phyloP scores from a whole-genome alignment of 2,888 invertebrate species.

The Branchipolynoe longqiensis region DNA sequence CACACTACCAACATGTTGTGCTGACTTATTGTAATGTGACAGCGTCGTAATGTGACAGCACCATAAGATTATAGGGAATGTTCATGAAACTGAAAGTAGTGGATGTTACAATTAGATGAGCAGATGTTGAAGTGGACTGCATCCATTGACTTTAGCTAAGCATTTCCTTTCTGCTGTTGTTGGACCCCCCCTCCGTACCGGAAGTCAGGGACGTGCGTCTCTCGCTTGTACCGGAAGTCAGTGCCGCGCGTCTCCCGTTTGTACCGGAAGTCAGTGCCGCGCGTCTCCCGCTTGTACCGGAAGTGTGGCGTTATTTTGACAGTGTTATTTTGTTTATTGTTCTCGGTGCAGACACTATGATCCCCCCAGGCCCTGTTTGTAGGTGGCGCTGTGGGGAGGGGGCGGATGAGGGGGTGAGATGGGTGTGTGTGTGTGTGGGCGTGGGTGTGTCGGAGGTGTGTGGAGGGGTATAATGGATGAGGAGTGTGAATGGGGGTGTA shows the following conservation, averaged over 20 bases:
- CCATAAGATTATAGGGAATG: not conserved
- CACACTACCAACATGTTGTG: no score
- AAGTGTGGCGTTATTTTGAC: conserved; percentile 3
- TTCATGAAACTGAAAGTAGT: no score
- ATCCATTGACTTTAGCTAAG: no score
- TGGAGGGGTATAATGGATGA: no score
- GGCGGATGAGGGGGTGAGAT: not conserved
- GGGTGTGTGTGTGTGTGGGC: not conserved
- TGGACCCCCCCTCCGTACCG: no score
- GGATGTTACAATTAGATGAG: no score
- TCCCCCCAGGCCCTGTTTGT: not conserved
- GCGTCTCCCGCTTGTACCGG: not conserved
- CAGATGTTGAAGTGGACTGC: no score
- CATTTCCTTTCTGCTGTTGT: no score
- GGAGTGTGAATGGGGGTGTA: no score
- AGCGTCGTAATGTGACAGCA: not conserved
- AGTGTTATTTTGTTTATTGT: conserved; percentile 24
- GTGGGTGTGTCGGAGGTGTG: no score
- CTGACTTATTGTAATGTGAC: conserved; percentile 2
- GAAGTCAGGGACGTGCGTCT: no score
- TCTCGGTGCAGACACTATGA: not conserved
- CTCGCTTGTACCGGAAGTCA: no score
- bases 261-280: not conserved
- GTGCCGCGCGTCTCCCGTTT: not conserved
- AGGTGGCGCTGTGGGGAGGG: not conserved